Percentiles rank a stretch among this genome's conserved stretches.
Evolutionary conservation across 2,113 vertebrate species (phyloP).

Genomic region (Shinisaurus crocodilurus): DNA sequence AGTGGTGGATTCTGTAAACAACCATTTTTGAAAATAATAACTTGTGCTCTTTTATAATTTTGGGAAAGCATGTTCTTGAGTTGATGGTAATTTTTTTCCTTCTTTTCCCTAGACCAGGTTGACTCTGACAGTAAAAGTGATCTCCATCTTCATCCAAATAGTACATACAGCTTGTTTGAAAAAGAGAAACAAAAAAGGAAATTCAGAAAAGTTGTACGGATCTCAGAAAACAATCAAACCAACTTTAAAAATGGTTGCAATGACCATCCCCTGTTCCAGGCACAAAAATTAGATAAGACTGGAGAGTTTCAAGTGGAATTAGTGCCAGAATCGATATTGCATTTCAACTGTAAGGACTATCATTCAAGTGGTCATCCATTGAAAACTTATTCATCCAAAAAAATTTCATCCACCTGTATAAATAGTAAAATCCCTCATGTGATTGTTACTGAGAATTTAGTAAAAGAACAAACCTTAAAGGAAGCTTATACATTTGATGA

Average conservation of each 20-base stretch:
- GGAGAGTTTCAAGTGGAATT: neutral
- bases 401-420: neutral
- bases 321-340: neutral
- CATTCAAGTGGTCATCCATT: neutral
- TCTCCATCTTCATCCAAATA: neutral
- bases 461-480: neutral
- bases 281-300: neutral
- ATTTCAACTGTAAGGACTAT: neutral
- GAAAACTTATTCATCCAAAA: neutral
- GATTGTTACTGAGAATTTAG: neutral
- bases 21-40: neutral
- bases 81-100: neutral
- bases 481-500: neutral
- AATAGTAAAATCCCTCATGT: neutral
- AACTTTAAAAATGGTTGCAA: neutral
- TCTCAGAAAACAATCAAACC: neutral
- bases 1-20: neutral
- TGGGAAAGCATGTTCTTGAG: neutral
- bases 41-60: neutral
- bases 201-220: neutral
- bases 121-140: slow-evolving; percentile 10
- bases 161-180: neutral
- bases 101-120: slow-evolving; percentile 4
- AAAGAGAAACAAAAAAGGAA: neutral
- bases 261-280: neutral